Evolutionary conservation across 35 echinoderm and acorn worm species (phyloP), one percentile per base, ranked within the genome.

Genomic region (Holothuria glaberrima): DNA sequence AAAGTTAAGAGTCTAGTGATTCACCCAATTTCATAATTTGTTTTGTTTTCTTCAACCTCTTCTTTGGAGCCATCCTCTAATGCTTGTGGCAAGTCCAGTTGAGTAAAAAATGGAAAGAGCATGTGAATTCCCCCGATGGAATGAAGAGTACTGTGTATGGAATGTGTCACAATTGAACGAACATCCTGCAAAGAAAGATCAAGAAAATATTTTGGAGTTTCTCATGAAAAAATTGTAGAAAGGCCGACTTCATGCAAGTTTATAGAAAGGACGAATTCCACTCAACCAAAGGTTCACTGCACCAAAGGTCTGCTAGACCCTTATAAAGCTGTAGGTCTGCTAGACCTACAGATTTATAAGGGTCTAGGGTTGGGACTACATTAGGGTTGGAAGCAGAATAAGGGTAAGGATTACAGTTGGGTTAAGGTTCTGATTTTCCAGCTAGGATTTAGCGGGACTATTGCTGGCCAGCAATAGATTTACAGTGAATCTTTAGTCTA

Each of bases 71-170:
- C 86, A 0, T 56, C 87, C 45, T 66, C 66, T 28, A 68, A 19
- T 50, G 63, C 82, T 61, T 97, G 92, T 24, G 79, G 56, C 46
- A 75, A 93, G 30, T 99, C 97, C 71, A 99, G 69, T 73, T 95
- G 93, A 24, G 97, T 99, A 83, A 99, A 95, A 22, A 95, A 86
- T 10, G 97, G 94, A 70, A 99, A 99, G 48, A 95, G 69, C 83
- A 95, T 92, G 75, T 95, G 93, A 35, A 95, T 95, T n/a, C 97
- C 97, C 32, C 97, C 97, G 32, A 99, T 99, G 76, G 97, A 99
- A 90, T 99, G 97, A 62, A 99, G 77, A 64, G 97, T 94, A 76
- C 93, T 99, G 89, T 99, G 97, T n/a, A 99, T 99, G 88, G 97
- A 95, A 88, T 95, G 97, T 36, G 93, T 95, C 69, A 99, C 93